A percentile compares a stretch with the other conserved stretches of the same genome.
Evolutionary conservation across 2,113 vertebrate species (phyloP).

Genomic region (Zingel zingel): DNA sequence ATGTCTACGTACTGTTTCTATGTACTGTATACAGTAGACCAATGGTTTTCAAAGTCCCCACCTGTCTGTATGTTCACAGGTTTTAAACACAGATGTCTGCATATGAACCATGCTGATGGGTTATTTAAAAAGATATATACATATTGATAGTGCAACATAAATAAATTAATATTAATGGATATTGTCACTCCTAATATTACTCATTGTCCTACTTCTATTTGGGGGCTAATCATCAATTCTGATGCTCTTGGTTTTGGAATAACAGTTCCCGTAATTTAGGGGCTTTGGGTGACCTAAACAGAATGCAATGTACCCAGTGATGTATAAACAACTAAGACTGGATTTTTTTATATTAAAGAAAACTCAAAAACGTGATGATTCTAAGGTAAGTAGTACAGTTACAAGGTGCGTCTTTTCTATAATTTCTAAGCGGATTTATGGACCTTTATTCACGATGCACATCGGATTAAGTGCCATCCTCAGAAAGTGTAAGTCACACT

Average conservation of each 20-base stretch:
- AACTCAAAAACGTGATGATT: not conserved
- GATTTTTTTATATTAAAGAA: not conserved
- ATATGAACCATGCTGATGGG: not conserved
- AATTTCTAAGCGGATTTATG: not conserved
- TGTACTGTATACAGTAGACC: not conserved
- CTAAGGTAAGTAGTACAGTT: too few relatives aligned
- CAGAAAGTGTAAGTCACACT: not conserved
- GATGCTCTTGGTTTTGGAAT: not conserved
- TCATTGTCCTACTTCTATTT: not conserved
- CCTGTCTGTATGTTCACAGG: not conserved
- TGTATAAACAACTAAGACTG: not conserved
- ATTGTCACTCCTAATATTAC: not conserved
- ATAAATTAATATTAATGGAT: not conserved
- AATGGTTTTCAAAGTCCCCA: too few relatives aligned
- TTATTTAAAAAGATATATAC: too few relatives aligned
- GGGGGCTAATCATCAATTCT: not conserved
- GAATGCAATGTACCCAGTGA: not conserved
- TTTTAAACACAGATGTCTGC: not conserved
- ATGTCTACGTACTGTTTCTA: not conserved
- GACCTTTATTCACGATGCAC: not conserved
- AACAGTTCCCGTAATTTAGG: not conserved
- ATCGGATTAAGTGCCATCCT: not conserved
- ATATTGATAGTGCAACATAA: not conserved
- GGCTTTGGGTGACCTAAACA: not conserved
- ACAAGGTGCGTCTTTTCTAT: not conserved